Conservation (phyloP, 2,797 vertebrate genomes). For the Anguilla obscura region DNA sequence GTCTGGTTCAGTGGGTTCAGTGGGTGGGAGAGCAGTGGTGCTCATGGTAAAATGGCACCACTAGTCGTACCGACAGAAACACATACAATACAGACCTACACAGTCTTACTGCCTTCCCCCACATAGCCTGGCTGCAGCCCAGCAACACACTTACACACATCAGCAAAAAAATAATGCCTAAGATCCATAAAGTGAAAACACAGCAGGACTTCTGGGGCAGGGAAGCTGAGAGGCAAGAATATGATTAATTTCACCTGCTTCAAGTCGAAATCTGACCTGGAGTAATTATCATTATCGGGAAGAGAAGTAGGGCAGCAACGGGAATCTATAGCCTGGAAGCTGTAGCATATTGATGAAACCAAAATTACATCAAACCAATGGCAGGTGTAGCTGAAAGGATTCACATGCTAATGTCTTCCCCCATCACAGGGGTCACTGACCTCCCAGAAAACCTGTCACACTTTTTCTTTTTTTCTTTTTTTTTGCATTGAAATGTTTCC, state of each 20-base stretch:
- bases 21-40: neutral
- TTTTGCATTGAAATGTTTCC: neutral
- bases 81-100: neutral
- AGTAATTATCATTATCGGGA: constrained; percentile 31
- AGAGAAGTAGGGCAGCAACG: constrained; percentile 18
- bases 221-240: constrained; percentile 24
- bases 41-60: neutral
- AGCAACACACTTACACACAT: constrained; percentile 59
- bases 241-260: constrained; percentile 36
- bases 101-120: constrained; percentile 50
- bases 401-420: constrained; percentile 31
- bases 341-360: constrained; percentile 11
- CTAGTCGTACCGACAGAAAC: neutral
- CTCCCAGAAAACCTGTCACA: neutral
- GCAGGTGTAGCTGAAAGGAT: constrained; percentile 16
- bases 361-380: constrained; percentile 21
- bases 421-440: constrained; percentile 36
- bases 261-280: neutral
- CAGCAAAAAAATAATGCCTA: constrained; percentile 61
- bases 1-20: neutral
- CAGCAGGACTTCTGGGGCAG: constrained; percentile 35
- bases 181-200: constrained; percentile 55
- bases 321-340: constrained; percentile 20
- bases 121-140: constrained; percentile 49
- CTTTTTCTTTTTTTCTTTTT: neutral